A percentile compares a stretch with the other conserved stretches of the same genome.
phyloP scores from a whole-genome alignment of 2,113 vertebrate species.

The Macaca mulatta region DNA sequence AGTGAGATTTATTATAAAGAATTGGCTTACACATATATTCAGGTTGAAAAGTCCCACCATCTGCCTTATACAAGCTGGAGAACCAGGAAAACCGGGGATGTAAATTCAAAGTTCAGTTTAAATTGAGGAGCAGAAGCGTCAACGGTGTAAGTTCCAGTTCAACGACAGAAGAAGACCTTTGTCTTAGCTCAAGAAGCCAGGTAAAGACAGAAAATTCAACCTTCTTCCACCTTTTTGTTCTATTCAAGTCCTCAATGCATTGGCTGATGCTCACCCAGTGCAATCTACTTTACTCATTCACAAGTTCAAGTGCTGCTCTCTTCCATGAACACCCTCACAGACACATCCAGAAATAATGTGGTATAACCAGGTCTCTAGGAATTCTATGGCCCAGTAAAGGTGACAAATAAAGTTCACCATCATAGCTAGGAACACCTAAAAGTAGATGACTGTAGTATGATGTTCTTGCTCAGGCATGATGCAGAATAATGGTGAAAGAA shows the following conservation, averaged over 20 bases:
- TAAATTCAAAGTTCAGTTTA: background rate
- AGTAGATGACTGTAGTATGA: background rate
- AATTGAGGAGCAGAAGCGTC: background rate
- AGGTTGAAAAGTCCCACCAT: background rate
- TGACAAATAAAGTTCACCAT: background rate
- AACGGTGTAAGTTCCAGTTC: background rate
- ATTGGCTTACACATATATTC: too few species aligned
- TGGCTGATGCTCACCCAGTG: background rate
- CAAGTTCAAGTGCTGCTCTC: background rate
- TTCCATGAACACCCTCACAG: background rate
- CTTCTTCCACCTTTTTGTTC: background rate
- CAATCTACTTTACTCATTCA: background rate
- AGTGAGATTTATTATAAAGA: background rate
- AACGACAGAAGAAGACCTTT: background rate
- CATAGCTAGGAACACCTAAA: background rate
- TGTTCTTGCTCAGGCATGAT: rapidly evolving
- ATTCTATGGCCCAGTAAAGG: background rate
- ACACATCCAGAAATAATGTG: background rate
- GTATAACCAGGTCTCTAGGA: background rate
- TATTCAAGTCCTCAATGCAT: background rate
- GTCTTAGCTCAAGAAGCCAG: too few species aligned
- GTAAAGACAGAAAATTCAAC: background rate
- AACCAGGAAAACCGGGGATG: background rate
- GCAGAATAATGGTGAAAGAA: background rate
- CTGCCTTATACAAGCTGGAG: background rate